These are phyloP conservation scores for Chaetura pelagica DNA, from an alignment of 2,113 vertebrate genomes.

Conservation along the genomic window DNA sequence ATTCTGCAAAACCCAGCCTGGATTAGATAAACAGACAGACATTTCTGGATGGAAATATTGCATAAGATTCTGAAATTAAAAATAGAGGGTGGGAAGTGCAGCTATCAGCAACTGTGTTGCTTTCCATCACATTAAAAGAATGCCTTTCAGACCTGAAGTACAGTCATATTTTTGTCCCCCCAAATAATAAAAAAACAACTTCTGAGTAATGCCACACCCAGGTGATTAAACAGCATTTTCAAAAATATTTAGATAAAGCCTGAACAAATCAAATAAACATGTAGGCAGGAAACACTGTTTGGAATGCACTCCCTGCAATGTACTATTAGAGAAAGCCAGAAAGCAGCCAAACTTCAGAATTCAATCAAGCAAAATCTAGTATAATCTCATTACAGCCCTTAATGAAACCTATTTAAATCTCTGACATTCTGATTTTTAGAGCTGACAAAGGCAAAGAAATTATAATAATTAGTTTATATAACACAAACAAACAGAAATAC, in stretches of 20 bases:
- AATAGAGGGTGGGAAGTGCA: slow-evolving; percentile 14
- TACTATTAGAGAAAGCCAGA: slow-evolving; percentile 13
- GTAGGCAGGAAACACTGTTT: slow-evolving; percentile 61
- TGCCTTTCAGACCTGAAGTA: neutral
- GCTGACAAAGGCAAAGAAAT: slow-evolving; percentile 1
- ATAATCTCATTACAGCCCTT: slow-evolving; percentile 83
- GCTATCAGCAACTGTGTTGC: slow-evolving; percentile 27
- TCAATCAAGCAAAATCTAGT: slow-evolving; percentile 77
- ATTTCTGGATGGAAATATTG: slow-evolving; percentile 30
- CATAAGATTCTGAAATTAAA: slow-evolving; percentile 34
- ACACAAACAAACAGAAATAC: slow-evolving; percentile 31
- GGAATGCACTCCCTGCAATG: slow-evolving; percentile 44
- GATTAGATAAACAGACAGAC: slow-evolving; percentile 24
- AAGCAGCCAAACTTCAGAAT: slow-evolving; percentile 68
- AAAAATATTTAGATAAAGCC: slow-evolving; percentile 64
- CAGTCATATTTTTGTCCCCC: slow-evolving; percentile 24
- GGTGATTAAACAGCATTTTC: slow-evolving; percentile 50
- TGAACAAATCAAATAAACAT: slow-evolving; percentile 68
- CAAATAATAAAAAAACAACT: slow-evolving; percentile 58
- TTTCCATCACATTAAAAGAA: slow-evolving; percentile 22
- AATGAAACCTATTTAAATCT: slow-evolving; percentile 74
- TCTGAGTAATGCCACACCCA: slow-evolving; percentile 70
- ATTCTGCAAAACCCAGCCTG: slow-evolving; percentile 46
- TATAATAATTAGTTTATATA: neutral
- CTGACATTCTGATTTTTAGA: slow-evolving; percentile 68